Conservation (phyloP, 2,888 invertebrate genomes). For the Trissolcus japonicus region DNA sequence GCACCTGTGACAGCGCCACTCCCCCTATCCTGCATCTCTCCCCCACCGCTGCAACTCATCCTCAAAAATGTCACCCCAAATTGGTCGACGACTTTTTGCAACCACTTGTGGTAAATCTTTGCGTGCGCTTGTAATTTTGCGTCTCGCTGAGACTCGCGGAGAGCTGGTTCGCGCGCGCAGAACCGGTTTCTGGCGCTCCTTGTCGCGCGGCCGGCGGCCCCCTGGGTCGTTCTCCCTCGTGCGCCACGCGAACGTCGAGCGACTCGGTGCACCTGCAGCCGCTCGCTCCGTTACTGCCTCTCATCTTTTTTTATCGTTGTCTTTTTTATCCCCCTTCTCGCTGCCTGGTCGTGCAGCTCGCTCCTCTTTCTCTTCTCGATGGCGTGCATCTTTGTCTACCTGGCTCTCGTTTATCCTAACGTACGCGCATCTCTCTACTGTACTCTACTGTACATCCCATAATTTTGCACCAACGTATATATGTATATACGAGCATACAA, state of each 20-base stretch:
- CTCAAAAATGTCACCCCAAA: constrained; percentile 26
- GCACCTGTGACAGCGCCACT: too few relatives aligned
- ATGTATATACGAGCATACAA: constrained; percentile 2
- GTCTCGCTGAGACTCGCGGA: constrained; percentile 28
- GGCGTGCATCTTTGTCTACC: constrained; percentile 3
- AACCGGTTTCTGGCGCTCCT: constrained; percentile 61
- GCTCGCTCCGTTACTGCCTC: constrained; percentile 50
- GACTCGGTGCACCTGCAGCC: constrained; percentile 73
- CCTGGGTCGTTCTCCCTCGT: constrained; percentile 57
- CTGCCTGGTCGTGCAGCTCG: constrained; percentile 51
- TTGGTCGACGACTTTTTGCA: constrained; percentile 18
- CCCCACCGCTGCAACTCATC: not conserved
- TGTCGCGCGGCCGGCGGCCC: constrained; percentile 6
- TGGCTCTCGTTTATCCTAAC: not conserved
- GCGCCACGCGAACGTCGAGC: constrained; percentile 74
- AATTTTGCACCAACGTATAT: not conserved
- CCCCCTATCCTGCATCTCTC: not conserved
- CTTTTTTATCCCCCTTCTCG: constrained; percentile 29
- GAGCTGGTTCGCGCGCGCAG: constrained; percentile 43
- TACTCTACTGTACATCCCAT: too few relatives aligned
- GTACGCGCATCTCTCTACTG: not conserved
- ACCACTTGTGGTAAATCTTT: constrained; percentile 9
- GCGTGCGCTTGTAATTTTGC: constrained; percentile 29
- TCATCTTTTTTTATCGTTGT: constrained; percentile 18
- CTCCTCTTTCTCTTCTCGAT: constrained; percentile 21